These are phyloP conservation scores for Calyptomena viridis DNA, from an alignment of 2,113 vertebrate genomes.

Conservation along the genomic window DNA sequence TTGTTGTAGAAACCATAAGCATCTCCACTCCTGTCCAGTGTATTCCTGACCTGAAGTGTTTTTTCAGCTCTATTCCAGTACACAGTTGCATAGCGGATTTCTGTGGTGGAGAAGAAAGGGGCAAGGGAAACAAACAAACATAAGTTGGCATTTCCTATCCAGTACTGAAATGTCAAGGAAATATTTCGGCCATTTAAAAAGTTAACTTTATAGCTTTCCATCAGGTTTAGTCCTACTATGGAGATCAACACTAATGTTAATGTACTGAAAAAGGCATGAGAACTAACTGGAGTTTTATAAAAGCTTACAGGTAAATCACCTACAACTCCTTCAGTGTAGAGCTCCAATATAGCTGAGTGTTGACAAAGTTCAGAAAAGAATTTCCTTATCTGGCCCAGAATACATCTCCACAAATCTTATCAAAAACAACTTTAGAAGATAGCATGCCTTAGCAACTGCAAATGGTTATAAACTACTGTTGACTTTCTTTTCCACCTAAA, in stretches of 20 bases:
- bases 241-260: neutral
- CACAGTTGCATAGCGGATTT: constrained; percentile 74
- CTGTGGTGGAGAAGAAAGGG: constrained; percentile 25
- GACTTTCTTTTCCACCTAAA: neutral
- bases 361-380: neutral
- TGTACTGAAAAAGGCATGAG: neutral
- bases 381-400: neutral
- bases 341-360: neutral
- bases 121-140: neutral
- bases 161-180: neutral
- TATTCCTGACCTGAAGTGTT: constrained; percentile 72
- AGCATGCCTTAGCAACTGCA: neutral
- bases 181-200: neutral
- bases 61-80: constrained; percentile 82
- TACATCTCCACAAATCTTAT: neutral
- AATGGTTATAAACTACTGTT: neutral
- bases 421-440: neutral
- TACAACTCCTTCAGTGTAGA: neutral
- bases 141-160: neutral
- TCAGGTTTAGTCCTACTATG: neutral
- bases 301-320: neutral
- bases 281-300: neutral
- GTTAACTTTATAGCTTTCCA: neutral
- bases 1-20: constrained; percentile 88
- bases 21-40: constrained; percentile 79